Evolutionary conservation across 2,113 vertebrate genomes (phyloP).

Genomic region (Micronycteris hirsuta): DNA sequence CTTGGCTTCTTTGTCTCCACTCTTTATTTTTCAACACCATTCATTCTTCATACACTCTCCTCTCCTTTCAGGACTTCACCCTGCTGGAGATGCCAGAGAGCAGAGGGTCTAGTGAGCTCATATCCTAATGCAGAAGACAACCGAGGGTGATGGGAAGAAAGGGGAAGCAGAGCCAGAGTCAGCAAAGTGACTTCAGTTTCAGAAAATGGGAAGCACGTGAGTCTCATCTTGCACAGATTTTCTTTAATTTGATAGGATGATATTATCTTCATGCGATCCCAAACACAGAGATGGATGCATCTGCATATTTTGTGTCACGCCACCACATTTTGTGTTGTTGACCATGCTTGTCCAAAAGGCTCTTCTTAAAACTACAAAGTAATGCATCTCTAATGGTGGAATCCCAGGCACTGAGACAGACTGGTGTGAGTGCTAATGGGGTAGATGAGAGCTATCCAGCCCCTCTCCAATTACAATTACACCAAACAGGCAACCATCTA

Average conservation of each 20-base stretch:
- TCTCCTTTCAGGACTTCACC: background rate
- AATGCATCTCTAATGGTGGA: background rate
- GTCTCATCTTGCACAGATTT: background rate
- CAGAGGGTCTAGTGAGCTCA: background rate
- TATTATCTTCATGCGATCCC: background rate
- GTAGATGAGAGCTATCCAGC: background rate
- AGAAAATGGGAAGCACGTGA: constrained; percentile 36
- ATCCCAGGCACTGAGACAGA: background rate
- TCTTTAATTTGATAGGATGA: constrained; percentile 32
- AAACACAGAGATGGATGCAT: background rate
- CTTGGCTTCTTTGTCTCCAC: background rate
- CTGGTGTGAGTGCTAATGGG: background rate
- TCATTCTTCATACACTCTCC: background rate
- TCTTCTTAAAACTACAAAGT: background rate
- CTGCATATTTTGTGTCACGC: background rate
- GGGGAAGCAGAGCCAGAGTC: background rate
- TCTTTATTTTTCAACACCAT: background rate
- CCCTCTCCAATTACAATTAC: background rate
- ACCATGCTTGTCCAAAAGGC: constrained; percentile 4
- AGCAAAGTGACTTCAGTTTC: background rate
- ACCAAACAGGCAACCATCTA: background rate
- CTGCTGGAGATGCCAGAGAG: background rate
- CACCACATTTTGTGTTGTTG: background rate
- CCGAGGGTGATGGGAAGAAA: background rate
- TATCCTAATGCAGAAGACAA: background rate